Evolutionary conservation across 2,113 vertebrate species (phyloP).

Genomic region (Pungitius pungitius): DNA sequence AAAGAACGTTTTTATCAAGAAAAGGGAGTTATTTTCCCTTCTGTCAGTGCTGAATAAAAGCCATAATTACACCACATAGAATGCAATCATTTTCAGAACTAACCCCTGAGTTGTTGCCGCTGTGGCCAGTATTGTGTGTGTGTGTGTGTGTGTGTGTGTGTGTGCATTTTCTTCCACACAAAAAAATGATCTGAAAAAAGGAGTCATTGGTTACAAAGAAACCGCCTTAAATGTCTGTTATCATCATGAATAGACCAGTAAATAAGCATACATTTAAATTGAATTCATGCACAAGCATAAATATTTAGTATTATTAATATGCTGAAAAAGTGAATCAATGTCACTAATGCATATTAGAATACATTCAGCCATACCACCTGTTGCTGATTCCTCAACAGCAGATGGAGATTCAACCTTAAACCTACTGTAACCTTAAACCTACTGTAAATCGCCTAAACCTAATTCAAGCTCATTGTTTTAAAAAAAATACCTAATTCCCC

Average conservation of each 20-base stretch:
- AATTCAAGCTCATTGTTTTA: background rate
- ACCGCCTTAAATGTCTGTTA: background rate
- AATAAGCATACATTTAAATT: too few species aligned
- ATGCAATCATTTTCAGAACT: constrained; percentile 15
- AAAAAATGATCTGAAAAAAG: constrained; percentile 37
- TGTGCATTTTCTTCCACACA: constrained; percentile 22
- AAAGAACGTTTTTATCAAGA: constrained; percentile 5
- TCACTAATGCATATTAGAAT: background rate
- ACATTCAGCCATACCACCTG: background rate
- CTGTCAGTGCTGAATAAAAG: constrained; percentile 11
- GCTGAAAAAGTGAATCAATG: background rate
- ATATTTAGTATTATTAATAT: background rate
- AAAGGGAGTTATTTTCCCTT: constrained; percentile 9
- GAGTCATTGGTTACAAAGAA: constrained; percentile 14
- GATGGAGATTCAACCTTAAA: background rate
- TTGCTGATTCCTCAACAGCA: background rate
- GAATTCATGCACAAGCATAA: too few species aligned
- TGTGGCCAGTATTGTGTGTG: background rate
- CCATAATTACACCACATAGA: constrained; percentile 2
- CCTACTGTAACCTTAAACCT: background rate
- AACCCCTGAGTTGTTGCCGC: background rate
- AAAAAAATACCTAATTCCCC: background rate
- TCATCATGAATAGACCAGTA: background rate
- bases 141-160: constrained; percentile 5
- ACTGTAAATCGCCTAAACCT: background rate